Percentiles rank a stretch among this genome's conserved stretches.
Evolutionary conservation across 1,140 invertebrate genomes (phyloP).

Genomic region (Drosophila bocki): DNA sequence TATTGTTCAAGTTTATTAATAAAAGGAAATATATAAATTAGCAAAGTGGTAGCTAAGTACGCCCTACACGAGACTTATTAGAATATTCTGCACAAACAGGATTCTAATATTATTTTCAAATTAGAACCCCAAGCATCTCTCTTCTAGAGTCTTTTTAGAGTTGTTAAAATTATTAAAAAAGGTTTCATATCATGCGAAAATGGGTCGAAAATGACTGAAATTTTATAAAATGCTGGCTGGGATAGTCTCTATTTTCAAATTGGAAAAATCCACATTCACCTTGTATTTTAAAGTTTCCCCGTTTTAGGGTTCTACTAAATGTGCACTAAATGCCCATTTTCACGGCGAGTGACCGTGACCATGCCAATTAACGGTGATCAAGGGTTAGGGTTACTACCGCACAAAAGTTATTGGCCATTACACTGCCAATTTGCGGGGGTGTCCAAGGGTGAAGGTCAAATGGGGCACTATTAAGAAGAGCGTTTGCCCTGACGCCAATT

Average conservation of each 20-base stretch:
- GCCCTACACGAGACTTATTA: no score
- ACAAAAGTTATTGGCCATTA: constrained; percentile 13
- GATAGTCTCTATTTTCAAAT: neutral
- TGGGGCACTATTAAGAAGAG: constrained; percentile 30
- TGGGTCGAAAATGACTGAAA: no score
- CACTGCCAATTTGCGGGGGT: constrained; percentile 39
- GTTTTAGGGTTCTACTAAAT: neutral
- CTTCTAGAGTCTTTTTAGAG: no score
- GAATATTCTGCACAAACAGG: no score
- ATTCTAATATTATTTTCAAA: no score
- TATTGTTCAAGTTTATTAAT: no score
- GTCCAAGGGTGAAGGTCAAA: constrained; percentile 47
- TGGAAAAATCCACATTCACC: neutral
- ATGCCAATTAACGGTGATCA: constrained; percentile 41
- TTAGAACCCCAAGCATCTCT: no score
- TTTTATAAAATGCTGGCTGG: no score
- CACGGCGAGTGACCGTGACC: constrained; percentile 39
- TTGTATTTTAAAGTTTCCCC: neutral
- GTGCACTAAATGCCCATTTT: constrained; percentile 22
- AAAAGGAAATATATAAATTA: no score
- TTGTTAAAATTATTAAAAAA: no score
- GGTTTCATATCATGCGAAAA: no score
- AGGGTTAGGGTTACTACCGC: constrained; percentile 34
- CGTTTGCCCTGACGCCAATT: constrained; percentile 8
- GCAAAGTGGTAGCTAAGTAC: no score